These are phyloP conservation scores for Anguilla japonica DNA, from an alignment of 2,113 vertebrate genomes.

Conservation along the genomic window DNA sequence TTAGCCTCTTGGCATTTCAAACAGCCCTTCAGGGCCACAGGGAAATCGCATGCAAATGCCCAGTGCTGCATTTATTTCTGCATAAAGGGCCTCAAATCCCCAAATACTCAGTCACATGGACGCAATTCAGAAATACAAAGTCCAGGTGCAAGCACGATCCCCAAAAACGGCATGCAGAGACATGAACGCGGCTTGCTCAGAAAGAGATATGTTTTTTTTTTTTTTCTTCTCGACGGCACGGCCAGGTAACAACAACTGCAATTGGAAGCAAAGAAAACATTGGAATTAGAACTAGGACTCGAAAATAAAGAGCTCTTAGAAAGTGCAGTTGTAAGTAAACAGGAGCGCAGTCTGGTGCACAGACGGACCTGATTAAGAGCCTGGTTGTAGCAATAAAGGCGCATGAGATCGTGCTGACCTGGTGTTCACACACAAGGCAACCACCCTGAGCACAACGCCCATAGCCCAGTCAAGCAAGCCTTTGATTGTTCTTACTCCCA, in stretches of 20 bases:
- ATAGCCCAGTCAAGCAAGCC: not conserved
- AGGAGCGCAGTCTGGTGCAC: not conserved
- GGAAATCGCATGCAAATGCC: constrained; percentile 76
- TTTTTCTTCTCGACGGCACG: not conserved
- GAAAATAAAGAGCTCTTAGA: not conserved
- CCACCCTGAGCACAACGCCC: not conserved
- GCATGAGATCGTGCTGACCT: not conserved
- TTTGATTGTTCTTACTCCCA: not conserved
- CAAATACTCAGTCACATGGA: constrained; percentile 48
- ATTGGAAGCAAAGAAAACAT: constrained; percentile 9
- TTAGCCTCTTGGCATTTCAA: constrained; percentile 76
- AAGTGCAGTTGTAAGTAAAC: not conserved
- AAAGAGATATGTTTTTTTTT: not conserved
- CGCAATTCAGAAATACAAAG: not conserved
- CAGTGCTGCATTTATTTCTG: constrained; percentile 51
- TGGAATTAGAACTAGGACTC: not conserved
- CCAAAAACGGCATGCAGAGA: not conserved
- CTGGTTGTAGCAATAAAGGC: not conserved
- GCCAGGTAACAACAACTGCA: not conserved
- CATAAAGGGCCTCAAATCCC: constrained; percentile 37
- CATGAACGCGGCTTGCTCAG: not conserved
- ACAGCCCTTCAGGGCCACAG: constrained; percentile 66
- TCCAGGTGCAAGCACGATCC: not conserved
- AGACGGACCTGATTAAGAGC: not conserved
- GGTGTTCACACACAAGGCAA: not conserved